These are phyloP conservation scores for Physocephala rufipes DNA, from an alignment of 2,888 invertebrate species.

Conservation along the genomic window DNA sequence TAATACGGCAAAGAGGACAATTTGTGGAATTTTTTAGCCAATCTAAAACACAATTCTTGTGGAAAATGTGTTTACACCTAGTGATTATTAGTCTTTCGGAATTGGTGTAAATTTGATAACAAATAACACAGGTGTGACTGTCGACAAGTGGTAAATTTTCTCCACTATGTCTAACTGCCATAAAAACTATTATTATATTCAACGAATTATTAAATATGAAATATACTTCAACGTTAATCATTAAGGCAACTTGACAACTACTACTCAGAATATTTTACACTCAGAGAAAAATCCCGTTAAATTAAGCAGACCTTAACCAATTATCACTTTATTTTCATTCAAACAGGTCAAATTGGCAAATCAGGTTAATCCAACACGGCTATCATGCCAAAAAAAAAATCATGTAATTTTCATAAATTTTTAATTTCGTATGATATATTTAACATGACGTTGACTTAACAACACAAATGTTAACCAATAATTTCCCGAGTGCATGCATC, in stretches of 20 bases:
- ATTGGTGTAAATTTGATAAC: conserved; percentile 22
- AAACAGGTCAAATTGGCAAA: too few species aligned
- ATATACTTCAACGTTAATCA: background rate
- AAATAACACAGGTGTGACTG: background rate
- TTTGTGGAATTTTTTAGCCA: background rate
- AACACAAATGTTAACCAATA: too few species aligned
- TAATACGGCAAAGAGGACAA: too few species aligned
- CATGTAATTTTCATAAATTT: too few species aligned
- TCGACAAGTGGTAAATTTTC: conserved; percentile 6
- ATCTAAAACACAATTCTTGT: background rate
- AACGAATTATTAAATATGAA: background rate
- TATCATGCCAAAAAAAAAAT: too few species aligned
- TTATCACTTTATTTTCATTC: too few species aligned
- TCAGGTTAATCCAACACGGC: too few species aligned
- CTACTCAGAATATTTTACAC: background rate
- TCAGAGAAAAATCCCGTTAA: too few species aligned
- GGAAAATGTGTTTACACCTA: conserved; percentile 10
- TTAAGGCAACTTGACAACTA: conserved; percentile 10
- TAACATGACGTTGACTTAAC: too few species aligned
- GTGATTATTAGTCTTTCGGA: background rate
- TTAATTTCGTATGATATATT: too few species aligned
- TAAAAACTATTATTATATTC: background rate
- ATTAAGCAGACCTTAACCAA: too few species aligned
- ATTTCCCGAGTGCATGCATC: too few species aligned
- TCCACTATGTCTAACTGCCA: conserved; percentile 1